Evolutionary conservation across 2,797 vertebrate genomes (phyloP).

Genomic region (Clarias platycephalus): DNA sequence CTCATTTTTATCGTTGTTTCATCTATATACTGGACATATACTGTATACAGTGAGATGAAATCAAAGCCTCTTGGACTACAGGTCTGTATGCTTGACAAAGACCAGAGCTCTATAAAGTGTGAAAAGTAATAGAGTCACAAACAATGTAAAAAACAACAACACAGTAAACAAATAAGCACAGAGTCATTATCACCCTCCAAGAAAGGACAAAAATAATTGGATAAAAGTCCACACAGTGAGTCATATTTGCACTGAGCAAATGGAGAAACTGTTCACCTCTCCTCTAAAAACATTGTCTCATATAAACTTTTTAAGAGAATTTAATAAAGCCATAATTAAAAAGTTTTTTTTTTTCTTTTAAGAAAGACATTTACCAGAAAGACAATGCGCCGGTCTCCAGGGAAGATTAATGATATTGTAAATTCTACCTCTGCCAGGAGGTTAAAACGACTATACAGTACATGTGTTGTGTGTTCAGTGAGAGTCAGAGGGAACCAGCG

Average conservation of each 20-base stretch:
- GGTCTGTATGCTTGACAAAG: too few relatives aligned
- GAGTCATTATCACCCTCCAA: not conserved
- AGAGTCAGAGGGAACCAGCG: slow-evolving; percentile 85
- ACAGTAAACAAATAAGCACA: not conserved
- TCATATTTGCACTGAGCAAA: not conserved
- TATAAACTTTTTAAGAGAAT: not conserved
- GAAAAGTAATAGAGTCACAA: not conserved
- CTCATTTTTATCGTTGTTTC: not conserved
- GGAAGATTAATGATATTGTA: not conserved
- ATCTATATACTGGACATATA: not conserved
- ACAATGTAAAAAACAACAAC: not conserved
- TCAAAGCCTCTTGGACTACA: too few relatives aligned
- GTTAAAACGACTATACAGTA: not conserved
- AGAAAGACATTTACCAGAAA: not conserved
- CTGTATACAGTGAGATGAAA: not conserved
- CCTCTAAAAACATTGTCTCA: not conserved
- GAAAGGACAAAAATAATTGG: slow-evolving; percentile 9
- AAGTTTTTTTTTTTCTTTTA: too few relatives aligned
- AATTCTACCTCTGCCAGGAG: not conserved
- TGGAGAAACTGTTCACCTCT: not conserved
- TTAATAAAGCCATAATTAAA: not conserved
- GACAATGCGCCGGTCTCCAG: not conserved
- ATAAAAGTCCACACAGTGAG: slow-evolving; percentile 1
- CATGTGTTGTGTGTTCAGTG: slow-evolving; percentile 69
- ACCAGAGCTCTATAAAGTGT: too few relatives aligned